Evolutionary conservation across 53 echinoderm and acorn worm species (phyloP).

Genomic region (Stichopus horrens): DNA sequence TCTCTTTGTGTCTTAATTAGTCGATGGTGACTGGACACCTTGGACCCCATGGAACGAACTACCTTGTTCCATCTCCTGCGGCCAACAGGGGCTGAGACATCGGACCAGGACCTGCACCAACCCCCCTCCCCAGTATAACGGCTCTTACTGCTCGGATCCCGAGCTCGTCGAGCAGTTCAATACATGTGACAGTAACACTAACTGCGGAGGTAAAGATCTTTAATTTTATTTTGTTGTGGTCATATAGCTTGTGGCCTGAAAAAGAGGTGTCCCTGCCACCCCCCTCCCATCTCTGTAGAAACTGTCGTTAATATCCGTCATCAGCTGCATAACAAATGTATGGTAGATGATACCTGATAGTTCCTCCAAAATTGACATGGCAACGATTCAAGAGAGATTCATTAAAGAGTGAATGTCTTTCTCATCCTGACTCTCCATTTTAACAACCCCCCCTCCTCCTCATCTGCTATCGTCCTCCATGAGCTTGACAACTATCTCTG

Average conservation of each 20-base stretch:
- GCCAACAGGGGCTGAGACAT: slow-evolving; percentile 64
- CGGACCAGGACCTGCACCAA: slow-evolving; percentile 69
- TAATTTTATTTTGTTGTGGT: neutral
- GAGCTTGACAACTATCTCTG: too few species aligned
- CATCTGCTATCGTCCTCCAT: too few species aligned
- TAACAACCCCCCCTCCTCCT: too few species aligned
- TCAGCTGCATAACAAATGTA: too few species aligned
- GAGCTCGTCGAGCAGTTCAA: slow-evolving; percentile 58
- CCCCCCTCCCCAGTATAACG: slow-evolving; percentile 68
- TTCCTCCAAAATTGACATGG: too few species aligned
- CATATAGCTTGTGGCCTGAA: neutral
- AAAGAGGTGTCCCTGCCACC: too few species aligned
- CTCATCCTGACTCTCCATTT: too few species aligned
- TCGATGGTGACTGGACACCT: slow-evolving; percentile 66
- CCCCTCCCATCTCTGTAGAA: too few species aligned
- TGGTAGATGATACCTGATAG: too few species aligned
- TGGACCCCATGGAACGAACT: slow-evolving; percentile 64
- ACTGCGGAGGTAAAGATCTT: slow-evolving; percentile 56
- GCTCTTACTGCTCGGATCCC: slow-evolving; percentile 51
- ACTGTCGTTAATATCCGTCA: too few species aligned
- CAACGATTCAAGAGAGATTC: too few species aligned
- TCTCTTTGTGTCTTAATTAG: slow-evolving; percentile 14
- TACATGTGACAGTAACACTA: slow-evolving; percentile 52
- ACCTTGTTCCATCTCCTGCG: slow-evolving; percentile 60
- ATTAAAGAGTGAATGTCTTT: too few species aligned